Evolutionary conservation across 64 coral and sea anemone species (phyloP).

Genomic region (Acropora yongei): DNA sequence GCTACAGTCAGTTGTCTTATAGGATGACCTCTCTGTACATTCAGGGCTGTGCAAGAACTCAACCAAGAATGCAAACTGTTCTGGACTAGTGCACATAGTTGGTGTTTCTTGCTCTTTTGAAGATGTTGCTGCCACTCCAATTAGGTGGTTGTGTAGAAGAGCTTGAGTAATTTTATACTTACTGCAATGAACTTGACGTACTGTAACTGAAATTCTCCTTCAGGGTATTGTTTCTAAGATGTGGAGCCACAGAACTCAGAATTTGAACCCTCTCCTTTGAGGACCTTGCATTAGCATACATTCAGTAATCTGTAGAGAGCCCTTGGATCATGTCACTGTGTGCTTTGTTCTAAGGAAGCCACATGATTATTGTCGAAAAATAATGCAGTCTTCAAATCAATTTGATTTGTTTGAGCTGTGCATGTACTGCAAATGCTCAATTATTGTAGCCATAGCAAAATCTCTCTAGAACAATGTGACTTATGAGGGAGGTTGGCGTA

Average conservation of each 20-base stretch:
- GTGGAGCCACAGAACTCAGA: not conserved
- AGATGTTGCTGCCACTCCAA: not conserved
- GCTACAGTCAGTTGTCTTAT: constrained; percentile 20
- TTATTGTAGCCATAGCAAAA: too few relatives aligned
- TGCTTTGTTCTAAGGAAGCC: not conserved
- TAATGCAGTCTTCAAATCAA: too few relatives aligned
- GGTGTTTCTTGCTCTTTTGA: not conserved
- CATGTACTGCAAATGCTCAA: too few relatives aligned
- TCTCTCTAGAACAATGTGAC: too few relatives aligned
- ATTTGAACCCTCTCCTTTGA: not conserved
- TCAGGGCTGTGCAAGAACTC: constrained; percentile 46
- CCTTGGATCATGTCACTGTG: not conserved
- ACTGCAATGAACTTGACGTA: not conserved
- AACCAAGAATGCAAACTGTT: not conserved
- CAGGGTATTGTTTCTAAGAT: not conserved
- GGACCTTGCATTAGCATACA: too few relatives aligned
- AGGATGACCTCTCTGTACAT: constrained; percentile 32
- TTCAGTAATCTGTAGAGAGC: too few relatives aligned
- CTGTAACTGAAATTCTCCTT: not conserved
- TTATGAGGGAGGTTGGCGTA: too few relatives aligned
- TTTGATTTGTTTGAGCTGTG: too few relatives aligned
- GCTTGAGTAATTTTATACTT: not conserved
- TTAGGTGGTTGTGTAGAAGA: not conserved
- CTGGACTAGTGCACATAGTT: not conserved
- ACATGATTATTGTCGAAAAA: not conserved